Conservation (phyloP, 1,140 invertebrate genomes). For the Drosophila littoralis region DNA sequence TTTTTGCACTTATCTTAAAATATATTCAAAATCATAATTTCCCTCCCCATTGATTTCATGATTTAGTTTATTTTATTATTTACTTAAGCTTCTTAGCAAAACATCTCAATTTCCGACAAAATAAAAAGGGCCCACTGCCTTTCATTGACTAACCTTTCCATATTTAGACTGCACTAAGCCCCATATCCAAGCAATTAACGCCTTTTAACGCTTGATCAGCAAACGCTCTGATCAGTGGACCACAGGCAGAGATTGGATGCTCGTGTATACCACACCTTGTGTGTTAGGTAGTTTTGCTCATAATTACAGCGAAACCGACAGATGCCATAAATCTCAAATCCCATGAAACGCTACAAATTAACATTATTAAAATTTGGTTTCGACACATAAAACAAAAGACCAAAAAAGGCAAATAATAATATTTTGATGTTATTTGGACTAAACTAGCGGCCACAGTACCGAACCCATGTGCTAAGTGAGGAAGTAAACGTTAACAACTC, state of each 20-base stretch:
- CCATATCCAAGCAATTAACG: slow-evolving; percentile 67
- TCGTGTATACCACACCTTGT: slow-evolving; percentile 45
- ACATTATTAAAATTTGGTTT: slow-evolving; percentile 83
- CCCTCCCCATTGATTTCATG: not conserved
- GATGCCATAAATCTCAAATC: slow-evolving; percentile 68
- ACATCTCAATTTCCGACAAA: not conserved
- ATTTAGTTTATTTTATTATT: too few relatives aligned
- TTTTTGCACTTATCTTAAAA: too few relatives aligned
- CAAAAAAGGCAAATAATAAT: slow-evolving; percentile 69
- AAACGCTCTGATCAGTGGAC: slow-evolving; percentile 48
- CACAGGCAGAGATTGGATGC: slow-evolving; percentile 39
- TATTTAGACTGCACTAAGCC: slow-evolving; percentile 50
- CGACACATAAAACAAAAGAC: slow-evolving; percentile 75
- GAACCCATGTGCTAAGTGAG: slow-evolving; percentile 66
- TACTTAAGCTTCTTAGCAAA: not conserved
- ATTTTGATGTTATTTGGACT: slow-evolving; percentile 71
- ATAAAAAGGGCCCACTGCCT: not conserved
- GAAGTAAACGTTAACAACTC: slow-evolving; percentile 56
- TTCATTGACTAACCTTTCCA: slow-evolving; percentile 15
- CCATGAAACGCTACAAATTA: slow-evolving; percentile 79
- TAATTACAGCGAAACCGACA: slow-evolving; percentile 60
- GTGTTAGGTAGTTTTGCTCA: slow-evolving; percentile 44
- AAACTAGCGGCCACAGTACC: slow-evolving; percentile 55
- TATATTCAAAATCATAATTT: not conserved
- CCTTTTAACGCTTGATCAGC: slow-evolving; percentile 64